Evolutionary conservation across 2,888 invertebrate species (phyloP).

Genomic region (Zaprionus bogoriensis): DNA sequence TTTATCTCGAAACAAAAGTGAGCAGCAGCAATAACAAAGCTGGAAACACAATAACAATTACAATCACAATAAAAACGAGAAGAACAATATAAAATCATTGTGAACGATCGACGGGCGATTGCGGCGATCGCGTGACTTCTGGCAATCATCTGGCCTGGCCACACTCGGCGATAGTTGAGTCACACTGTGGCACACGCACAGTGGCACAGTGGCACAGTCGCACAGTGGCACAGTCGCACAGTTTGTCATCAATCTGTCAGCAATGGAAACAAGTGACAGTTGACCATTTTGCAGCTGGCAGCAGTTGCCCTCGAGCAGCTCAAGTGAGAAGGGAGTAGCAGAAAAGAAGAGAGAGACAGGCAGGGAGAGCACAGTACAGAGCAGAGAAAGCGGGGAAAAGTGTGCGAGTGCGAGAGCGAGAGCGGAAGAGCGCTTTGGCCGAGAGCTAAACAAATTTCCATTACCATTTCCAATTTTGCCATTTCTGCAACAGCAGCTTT

Average conservation of each 20-base stretch:
- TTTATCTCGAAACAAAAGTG: neutral
- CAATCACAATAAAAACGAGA: neutral
- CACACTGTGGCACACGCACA: neutral
- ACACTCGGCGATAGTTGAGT: neutral
- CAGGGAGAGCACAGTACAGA: neutral
- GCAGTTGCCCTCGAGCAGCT: neutral
- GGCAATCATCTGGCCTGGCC: neutral
- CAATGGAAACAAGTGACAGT: slow-evolving; percentile 32
- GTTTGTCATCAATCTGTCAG: slow-evolving; percentile 39
- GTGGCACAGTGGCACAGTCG: neutral
- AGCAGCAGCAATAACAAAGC: neutral
- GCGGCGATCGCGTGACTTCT: neutral
- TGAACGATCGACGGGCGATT: neutral
- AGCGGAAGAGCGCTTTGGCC: slow-evolving; percentile 9
- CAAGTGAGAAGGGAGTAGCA: too few relatives aligned
- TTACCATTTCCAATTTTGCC: slow-evolving; percentile 38
- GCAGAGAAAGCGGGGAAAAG: neutral
- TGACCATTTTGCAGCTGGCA: slow-evolving; percentile 33
- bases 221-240: neutral
- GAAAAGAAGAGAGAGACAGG: neutral
- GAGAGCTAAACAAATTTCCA: slow-evolving; percentile 53
- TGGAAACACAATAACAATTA: neutral
- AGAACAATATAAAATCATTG: neutral
- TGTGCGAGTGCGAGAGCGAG: neutral
- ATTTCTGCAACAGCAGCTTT: slow-evolving; percentile 47